Evolutionary conservation across 2,888 invertebrate species (phyloP).

Genomic region (Abrostola tripartita): DNA sequence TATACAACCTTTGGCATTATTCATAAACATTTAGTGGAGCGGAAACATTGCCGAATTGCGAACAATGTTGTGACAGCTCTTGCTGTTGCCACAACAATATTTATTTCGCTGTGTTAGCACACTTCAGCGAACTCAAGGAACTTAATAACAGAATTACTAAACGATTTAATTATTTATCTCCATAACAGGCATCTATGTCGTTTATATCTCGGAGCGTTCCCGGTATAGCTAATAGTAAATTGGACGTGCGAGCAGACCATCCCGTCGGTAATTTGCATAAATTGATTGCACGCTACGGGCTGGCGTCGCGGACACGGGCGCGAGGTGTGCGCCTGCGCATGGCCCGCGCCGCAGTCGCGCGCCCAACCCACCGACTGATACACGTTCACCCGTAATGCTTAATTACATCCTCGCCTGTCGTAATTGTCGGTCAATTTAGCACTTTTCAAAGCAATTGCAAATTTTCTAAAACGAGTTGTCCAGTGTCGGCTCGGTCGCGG

Average conservation of each 20-base stretch:
- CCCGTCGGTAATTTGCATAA: constrained; percentile 86
- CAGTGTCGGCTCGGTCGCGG: constrained; percentile 63
- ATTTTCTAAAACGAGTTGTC: constrained; percentile 67
- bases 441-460: constrained; percentile 71
- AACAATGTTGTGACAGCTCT: constrained; percentile 69
- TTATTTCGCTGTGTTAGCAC: constrained; percentile 44
- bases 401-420: constrained; percentile 82
- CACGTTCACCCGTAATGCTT: constrained; percentile 82
- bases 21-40: constrained; percentile 58
- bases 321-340: constrained; percentile 69
- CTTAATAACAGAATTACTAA: constrained; percentile 36
- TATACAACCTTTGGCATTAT: constrained; percentile 48
- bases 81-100: constrained; percentile 42
- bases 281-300: constrained; percentile 81
- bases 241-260: constrained; percentile 71
- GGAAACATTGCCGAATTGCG: constrained; percentile 72
- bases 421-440: constrained; percentile 78
- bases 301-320: constrained; percentile 66
- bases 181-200: constrained; percentile 50
- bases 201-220: constrained; percentile 55
- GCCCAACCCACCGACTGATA: constrained; percentile 84
- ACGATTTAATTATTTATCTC: constrained; percentile 44
- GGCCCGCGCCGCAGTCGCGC: constrained; percentile 80
- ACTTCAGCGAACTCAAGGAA: constrained; percentile 28
- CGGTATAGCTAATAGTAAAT: constrained; percentile 69